Evolutionary conservation across 2,113 vertebrate species (phyloP).

Genomic region (Oceanodroma tethys): DNA sequence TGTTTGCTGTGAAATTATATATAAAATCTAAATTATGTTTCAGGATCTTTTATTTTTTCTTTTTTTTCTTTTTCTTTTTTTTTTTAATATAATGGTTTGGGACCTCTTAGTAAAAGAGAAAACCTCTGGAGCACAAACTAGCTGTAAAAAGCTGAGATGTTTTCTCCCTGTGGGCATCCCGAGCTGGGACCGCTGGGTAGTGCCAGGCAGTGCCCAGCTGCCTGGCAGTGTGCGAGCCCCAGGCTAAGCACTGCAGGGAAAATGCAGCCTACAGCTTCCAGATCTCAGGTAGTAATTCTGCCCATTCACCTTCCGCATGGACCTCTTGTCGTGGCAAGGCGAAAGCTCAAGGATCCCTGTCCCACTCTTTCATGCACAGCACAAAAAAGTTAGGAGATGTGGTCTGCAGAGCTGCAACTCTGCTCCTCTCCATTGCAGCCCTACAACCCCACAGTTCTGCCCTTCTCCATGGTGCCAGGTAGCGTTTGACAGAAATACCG

Average conservation of each 20-base stretch:
- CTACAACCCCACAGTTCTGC: background rate
- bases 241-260: rapidly evolving
- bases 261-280: background rate
- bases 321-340: background rate
- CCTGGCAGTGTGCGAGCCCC: rapidly evolving
- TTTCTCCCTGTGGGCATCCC: background rate
- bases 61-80: background rate
- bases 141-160: background rate
- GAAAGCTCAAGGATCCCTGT: background rate
- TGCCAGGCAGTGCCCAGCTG: background rate
- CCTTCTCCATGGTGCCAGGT: background rate
- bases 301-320: background rate
- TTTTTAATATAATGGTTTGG: background rate
- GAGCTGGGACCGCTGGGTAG: background rate
- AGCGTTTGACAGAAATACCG: background rate
- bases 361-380: background rate
- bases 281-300: background rate
- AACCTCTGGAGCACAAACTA: background rate
- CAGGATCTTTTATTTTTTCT: background rate
- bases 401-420: background rate
- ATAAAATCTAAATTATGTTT: background rate
- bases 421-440: background rate
- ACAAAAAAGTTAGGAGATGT: background rate
- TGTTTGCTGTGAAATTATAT: background rate
- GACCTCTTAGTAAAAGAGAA: background rate